These are phyloP conservation scores for Achlya flavicornis DNA, from an alignment of 2,888 invertebrate genomes.

Conservation along the genomic window DNA sequence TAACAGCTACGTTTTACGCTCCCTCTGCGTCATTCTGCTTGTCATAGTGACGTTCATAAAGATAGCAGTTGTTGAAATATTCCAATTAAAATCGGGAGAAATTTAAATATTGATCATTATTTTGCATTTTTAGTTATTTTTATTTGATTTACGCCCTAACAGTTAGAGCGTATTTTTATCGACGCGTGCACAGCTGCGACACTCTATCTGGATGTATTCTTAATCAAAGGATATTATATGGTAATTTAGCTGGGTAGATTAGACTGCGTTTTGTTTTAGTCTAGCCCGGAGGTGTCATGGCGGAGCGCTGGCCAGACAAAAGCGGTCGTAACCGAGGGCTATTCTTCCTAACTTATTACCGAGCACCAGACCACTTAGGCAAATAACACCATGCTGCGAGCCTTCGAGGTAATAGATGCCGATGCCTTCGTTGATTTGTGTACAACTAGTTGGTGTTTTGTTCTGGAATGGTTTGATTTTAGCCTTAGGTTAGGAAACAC, in stretches of 20 bases:
- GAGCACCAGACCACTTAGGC: slow-evolving; percentile 57
- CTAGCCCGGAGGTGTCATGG: slow-evolving; percentile 60
- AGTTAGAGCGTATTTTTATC: no score
- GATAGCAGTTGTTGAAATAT: no score
- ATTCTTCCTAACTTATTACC: slow-evolving; percentile 62
- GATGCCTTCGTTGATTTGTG: slow-evolving; percentile 9
- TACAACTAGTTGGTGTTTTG: slow-evolving; percentile 6
- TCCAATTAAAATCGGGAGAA: no score
- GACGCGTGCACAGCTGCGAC: no score
- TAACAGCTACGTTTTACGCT: no score
- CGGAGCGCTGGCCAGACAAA: slow-evolving; percentile 51
- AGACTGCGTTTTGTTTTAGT: slow-evolving; percentile 46
- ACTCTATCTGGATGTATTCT: no score
- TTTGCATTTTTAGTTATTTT: no score
- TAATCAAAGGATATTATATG: no score
- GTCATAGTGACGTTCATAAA: no score
- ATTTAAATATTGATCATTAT: no score
- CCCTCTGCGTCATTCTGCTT: no score
- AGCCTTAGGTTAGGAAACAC: not conserved
- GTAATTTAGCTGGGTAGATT: slow-evolving; percentile 50
- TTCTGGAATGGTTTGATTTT: slow-evolving; percentile 2
- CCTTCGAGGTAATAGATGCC: slow-evolving; percentile 43
- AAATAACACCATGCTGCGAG: slow-evolving; percentile 56
- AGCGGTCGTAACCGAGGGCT: slow-evolving; percentile 48
- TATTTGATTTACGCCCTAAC: no score